These are phyloP conservation scores for Laticauda laticaudata DNA, from an alignment of 2,113 vertebrate genomes.

Conservation along the genomic window DNA sequence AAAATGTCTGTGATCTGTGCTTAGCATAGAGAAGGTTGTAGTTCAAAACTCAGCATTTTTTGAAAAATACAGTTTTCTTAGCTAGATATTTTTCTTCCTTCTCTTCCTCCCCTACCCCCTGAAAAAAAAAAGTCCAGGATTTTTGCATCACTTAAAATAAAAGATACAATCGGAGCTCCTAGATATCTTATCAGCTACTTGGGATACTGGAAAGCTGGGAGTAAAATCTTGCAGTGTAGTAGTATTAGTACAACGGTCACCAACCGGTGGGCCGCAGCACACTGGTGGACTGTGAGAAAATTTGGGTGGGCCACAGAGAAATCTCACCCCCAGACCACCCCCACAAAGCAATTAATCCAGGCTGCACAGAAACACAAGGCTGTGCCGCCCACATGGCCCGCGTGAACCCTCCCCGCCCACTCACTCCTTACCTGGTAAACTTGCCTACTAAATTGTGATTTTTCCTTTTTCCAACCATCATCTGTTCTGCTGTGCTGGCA, in stretches of 20 bases:
- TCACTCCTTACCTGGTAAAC: too few relatives aligned
- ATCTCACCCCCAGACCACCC: too few relatives aligned
- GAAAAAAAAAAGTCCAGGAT: neutral
- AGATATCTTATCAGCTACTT: neutral
- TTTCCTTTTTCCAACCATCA: too few relatives aligned
- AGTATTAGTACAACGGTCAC: neutral
- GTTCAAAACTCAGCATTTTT: neutral
- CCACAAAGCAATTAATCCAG: too few relatives aligned
- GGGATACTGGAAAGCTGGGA: neutral
- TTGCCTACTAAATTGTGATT: too few relatives aligned
- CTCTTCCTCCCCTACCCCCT: neutral
- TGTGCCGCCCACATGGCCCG: too few relatives aligned
- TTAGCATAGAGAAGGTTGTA: neutral
- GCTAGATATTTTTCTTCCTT: neutral
- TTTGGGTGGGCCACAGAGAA: too few relatives aligned
- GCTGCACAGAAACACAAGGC: too few relatives aligned
- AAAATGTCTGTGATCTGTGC: neutral
- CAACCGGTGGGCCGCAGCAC: too few relatives aligned
- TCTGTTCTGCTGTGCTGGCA: too few relatives aligned
- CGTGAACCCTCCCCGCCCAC: too few relatives aligned
- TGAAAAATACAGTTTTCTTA: neutral
- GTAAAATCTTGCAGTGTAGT: neutral
- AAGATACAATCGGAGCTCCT: neutral
- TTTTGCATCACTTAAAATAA: neutral
- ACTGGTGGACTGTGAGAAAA: too few relatives aligned